Base-by-base conservation (phyloP, 2,888 invertebrate genomes). In the Chromoteleia sp. region DNA sequence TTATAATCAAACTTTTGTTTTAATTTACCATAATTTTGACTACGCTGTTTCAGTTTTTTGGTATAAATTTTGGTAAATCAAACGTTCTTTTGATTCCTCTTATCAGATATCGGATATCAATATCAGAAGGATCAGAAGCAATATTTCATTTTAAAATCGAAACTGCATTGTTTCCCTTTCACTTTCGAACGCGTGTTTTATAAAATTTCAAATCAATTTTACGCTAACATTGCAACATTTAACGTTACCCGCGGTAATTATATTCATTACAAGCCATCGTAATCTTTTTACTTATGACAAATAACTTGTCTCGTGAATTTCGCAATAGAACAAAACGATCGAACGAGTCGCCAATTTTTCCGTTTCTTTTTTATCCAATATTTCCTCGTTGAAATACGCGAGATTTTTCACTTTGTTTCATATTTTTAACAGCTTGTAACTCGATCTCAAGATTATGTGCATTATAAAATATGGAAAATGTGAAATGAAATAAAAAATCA, bases 191-290 rank as follows among this genome's bases (percentile, higher is more conserved):
- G 48, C 36, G n/a, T 14, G 48, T 29, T 48, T 36, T 63, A 48
- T 63, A 45, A 48, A 63, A 63, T 63, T 21, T 1, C 17, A 33
- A 48, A 48, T 63, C 48, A 63, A 63, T 63, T 48, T 63, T 63
- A 63, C 63, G 48, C 63, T 63, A 63, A 63, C 21, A 50, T 63
- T 63, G 63, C 63, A 63, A 63, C 63, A 63, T 63, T 63, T 63
- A 30, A 48, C 63, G 12, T 63, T 50, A 58, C n/a, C 33, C 36
- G 15, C 21, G 36, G 19, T 48, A 63, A 48, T 63, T 63, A 50
- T 48, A 48, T 63, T 63, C 36, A 48, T 63, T 63, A 48, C 10
- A 45, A 61, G 5, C 2, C 45, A n/a, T 43, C 59, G 43, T 59
- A 59, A 59, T 43, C 19, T 45, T 15, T 56, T 56, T 36, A 30